Evolutionary conservation across 2,113 vertebrate species (phyloP), one percentile per base, ranked within the genome.

Genomic region (Paralichthys olivaceus): DNA sequence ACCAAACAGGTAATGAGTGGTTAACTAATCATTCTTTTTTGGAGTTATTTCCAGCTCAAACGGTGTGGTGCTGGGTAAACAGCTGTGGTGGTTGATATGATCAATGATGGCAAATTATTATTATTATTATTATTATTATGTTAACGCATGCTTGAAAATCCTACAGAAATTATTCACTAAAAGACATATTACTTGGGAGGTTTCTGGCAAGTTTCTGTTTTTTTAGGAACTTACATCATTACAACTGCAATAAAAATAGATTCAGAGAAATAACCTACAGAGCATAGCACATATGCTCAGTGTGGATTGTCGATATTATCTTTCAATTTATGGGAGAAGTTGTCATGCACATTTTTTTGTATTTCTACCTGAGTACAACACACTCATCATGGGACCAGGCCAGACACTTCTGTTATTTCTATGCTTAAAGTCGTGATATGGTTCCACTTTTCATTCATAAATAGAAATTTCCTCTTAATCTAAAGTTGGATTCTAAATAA

Each of bases 351-450:
- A 54, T 71, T 17, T 61, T 58, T 2, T 49, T 43, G 1, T 73
- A 34, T 79, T 60, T 68, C 74, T 56, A 62, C 20, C 3, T 51
- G 11, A 71, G 5, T 9, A 25, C 22, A 73, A 14, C 34, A 54
- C 23, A 75, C 19, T 66, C 20, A 79, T 92, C 84, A 89, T 79
- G 80, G 59, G 79, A 89, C 68, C 29, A 4, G 64, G 54, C 40
- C 73, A 81, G 83, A 89, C 85, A 79, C 83, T 91, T 89, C 62
- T 69, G 61, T 76, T 86, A 81, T 85, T 83, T 79, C 4, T 8
- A n/a, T 14, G 14, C 23, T 69, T 15, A 57, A 60, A 70, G 28
- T 54, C 43, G 40, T 63, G 28, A 69, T 70, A 66, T 66, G 26
- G 20, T 89, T 87, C 87, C 79, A 70, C 75, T 65, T 79, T 82